Base-by-base conservation (phyloP, 1,140 invertebrate species). In the Pogonomyrmex californicus region DNA sequence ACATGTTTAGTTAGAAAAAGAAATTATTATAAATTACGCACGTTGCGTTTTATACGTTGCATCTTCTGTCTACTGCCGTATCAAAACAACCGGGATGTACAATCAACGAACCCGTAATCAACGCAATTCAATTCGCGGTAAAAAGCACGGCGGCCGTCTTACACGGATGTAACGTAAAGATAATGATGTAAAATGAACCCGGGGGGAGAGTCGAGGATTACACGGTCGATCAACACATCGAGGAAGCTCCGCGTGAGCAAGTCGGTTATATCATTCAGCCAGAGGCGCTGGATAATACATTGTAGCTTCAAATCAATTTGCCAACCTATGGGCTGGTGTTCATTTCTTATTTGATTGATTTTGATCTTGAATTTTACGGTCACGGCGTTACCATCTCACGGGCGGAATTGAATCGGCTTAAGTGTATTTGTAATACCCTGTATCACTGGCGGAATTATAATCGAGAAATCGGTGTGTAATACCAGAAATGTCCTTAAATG, bases 161-260 rank as follows among this genome's bases (percentile, higher is more conserved):
- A 44, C 30, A 23, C 12, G 65, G 23, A n/a, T 4, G 44, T 62
- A 75, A 60, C 68, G 68, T 73, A 36, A 83, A 49, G 79, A 47
- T 83, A 75, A 83, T 83, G 68, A 83, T 75, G 70, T 47, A 73
- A 60, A 75, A 73, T 83, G 68, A 75, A 83, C 41, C 17, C 17
- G 30, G 63, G 51, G 17, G 44, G 44, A 14, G 77, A 68, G 33
- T 79, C 51, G 41, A 9, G 54, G 41, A 60, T 60, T 75, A 71
- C 79, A 47, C 54, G 30, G 51, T 36, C 66, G 54, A 73, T 83
- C 68, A 56, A 70, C 65, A 44, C 68, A 49, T 81, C 63, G 77
- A 54, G 62, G 33, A 62, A 60, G 62, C 36, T 17, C 12, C 6
- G 44, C 70, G 81, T 44, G 23, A 23, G 82, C 71, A 56, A 63